Conservation (phyloP, 2,888 invertebrate species). For the Drosophila sordidapex region DNA sequence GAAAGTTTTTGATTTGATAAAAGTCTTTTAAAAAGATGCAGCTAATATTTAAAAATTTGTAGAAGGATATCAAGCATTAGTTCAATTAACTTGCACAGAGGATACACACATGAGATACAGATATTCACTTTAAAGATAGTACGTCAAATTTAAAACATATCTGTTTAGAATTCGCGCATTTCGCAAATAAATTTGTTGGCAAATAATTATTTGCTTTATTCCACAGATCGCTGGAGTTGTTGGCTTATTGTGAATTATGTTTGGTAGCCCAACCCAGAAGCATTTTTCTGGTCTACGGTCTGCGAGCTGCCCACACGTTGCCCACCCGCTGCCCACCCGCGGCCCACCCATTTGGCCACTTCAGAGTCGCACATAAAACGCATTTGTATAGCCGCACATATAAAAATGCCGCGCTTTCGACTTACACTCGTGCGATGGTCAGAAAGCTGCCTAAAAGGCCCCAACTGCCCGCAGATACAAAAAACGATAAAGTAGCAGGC, state of each 20-base stretch:
- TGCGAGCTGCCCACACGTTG: background rate
- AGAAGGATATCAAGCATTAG: background rate
- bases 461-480: slow-evolving; percentile 48
- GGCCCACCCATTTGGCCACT: slow-evolving; percentile 32
- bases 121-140: background rate
- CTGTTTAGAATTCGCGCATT: background rate
- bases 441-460: slow-evolving; percentile 60
- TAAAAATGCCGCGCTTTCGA: slow-evolving; percentile 57
- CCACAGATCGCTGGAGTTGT: slow-evolving; percentile 23
- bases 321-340: background rate
- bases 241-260: slow-evolving; percentile 47
- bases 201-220: slow-evolving; percentile 24
- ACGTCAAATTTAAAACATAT: background rate
- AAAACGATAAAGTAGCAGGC: slow-evolving; percentile 63
- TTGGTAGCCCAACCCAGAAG: background rate
- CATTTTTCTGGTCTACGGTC: slow-evolving; percentile 6
- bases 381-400: slow-evolving; percentile 52
- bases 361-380: slow-evolving; percentile 62
- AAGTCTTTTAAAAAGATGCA: background rate
- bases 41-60: background rate
- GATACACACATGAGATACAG: background rate
- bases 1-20: background rate
- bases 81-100: background rate
- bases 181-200: slow-evolving; percentile 10
- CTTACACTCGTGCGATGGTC: slow-evolving; percentile 58